Conservation (phyloP, 30 jellyfish, hydroid and myxozoan genomes). For the Clytia hemisphaerica region DNA sequence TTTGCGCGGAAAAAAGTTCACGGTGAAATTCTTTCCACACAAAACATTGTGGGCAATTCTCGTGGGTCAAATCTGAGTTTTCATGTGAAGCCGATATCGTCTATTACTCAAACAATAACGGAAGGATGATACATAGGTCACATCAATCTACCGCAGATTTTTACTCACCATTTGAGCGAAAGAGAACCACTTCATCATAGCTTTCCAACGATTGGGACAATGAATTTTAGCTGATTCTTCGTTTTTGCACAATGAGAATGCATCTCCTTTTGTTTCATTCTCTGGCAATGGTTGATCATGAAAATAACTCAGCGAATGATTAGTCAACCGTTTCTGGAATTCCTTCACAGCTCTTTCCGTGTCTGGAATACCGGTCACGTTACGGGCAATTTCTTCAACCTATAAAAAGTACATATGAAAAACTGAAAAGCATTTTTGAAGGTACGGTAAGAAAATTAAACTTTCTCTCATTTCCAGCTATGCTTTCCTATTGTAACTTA, state of each 20-base stretch:
- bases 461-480: no score
- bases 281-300: conserved; percentile 75
- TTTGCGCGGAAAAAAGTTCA: no score
- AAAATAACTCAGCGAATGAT: conserved; percentile 52
- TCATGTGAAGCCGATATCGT: no score
- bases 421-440: background rate
- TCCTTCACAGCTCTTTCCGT: conserved; percentile 62
- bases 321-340: conserved; percentile 49
- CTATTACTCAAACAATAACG: no score
- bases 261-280: conserved; percentile 90
- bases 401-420: background rate
- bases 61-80: no score
- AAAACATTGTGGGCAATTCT: no score
- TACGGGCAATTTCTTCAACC: conserved; percentile 77
- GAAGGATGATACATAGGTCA: no score
- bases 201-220: conserved; percentile 95
- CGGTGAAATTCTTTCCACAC: no score
- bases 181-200: conserved; percentile 91
- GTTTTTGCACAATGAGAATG: conserved; percentile 71
- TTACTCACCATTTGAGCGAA: conserved; percentile 76
- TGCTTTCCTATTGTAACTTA: no score
- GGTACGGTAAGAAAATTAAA: no score
- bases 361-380: conserved; percentile 41
- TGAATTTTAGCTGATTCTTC: conserved; percentile 72
- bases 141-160: no score